Evolutionary conservation across 2,888 invertebrate genomes (phyloP).

Genomic region (Pasiphila rectangulata): DNA sequence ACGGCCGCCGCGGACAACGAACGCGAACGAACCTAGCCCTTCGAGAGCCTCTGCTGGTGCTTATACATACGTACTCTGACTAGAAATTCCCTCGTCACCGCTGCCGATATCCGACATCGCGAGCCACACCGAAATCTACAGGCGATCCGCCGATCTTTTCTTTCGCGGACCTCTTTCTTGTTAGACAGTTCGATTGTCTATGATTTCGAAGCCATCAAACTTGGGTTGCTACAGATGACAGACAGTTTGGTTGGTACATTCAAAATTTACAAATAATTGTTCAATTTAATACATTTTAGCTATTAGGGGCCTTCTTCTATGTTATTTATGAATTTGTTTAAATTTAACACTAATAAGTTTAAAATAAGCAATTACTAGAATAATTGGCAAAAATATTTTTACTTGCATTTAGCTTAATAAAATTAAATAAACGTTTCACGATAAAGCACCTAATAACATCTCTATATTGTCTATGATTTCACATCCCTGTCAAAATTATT

Average conservation of each 20-base stretch:
- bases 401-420: no score
- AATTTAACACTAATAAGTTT: no score
- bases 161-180: constrained; percentile 48
- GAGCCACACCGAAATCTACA: constrained; percentile 80
- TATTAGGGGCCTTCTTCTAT: neutral
- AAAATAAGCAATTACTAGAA: no score
- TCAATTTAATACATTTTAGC: neutral
- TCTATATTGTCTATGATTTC: constrained; percentile 45
- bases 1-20: constrained; percentile 49
- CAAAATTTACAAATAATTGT: neutral
- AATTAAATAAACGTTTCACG: constrained; percentile 14
- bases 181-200: constrained; percentile 67
- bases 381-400: no score
- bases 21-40: constrained; percentile 42
- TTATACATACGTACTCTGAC: constrained; percentile 86
- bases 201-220: constrained; percentile 69
- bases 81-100: constrained; percentile 89
- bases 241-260: constrained; percentile 1
- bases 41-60: constrained; percentile 46
- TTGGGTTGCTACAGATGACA: constrained; percentile 44
- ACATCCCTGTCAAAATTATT: constrained; percentile 47
- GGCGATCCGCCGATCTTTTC: constrained; percentile 74
- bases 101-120: constrained; percentile 90
- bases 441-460: constrained; percentile 35
- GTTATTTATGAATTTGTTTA: neutral